Evolutionary conservation across 2,888 invertebrate genomes (phyloP), one percentile per base, ranked within the genome.

Genomic region (Ferrisia virgata): DNA sequence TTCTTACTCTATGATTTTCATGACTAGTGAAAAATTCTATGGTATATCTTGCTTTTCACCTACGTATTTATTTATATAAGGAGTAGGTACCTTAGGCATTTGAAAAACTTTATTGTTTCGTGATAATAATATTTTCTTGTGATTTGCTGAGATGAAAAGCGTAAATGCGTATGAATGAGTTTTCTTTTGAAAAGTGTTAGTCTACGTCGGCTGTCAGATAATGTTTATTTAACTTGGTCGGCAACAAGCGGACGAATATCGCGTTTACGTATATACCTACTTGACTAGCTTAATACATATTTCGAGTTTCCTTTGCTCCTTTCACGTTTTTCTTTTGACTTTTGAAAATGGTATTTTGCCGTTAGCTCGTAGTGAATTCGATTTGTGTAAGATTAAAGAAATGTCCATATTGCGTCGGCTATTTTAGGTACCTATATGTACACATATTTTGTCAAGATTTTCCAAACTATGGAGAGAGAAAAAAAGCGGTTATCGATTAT

Each of bases 281-380:
- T 64, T 64, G 58, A 64, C 58, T 25, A 64, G 58, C 28, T 64
- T 64, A 64, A 64, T 64, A 47, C 47, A 47, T 47, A 64, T 64
- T 64, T 64, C 58, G 28, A 64, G 28, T 25, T 25, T 22, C 58
- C n/a, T 53, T 64, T 25, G 28, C 58, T 64, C 13, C 11, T 28
- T 64, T 64, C 58, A 28, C 8, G 13, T 64, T 11, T 28, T 28
- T 64, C 58, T 64, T 64, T 64, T 28, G 28, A 64, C 58, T 64
- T 64, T 64, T 22, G 28, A 28, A 64, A 64, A 64, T 25, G 28
- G 25, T 64, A 64, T 28, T 25, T 25, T 28, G 58, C 58, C 58
- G 58, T 25, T 64, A 11, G 58, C 58, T 22, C 28, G 11, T 2
- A 64, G 58, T 28, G 58, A 64, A 64, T 64, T 64, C 58, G 58